phyloP scores from a whole-genome alignment of 2,888 invertebrate species.

The Pharmacophagus antenor region DNA sequence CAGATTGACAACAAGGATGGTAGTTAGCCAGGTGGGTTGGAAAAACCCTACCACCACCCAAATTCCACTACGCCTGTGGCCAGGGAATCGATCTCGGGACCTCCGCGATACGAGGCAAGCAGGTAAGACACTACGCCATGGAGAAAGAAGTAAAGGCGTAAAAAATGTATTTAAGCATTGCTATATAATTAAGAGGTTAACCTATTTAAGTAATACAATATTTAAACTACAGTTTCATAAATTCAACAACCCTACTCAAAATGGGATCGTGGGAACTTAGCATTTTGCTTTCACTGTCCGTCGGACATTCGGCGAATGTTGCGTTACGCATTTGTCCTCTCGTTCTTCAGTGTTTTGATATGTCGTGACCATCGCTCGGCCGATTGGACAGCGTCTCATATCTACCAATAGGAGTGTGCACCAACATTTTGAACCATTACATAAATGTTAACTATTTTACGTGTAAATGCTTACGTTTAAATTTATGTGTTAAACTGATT shows the following conservation, averaged over 20 bases:
- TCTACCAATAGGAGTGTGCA: background rate
- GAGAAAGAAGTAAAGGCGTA: background rate
- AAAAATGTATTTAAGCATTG: background rate
- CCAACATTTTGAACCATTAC: background rate
- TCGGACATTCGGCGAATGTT: conserved; percentile 32
- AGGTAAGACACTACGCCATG: no score
- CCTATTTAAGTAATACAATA: conserved; percentile 12
- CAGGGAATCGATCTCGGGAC: no score
- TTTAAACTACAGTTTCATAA: conserved; percentile 8
- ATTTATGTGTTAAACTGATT: no score
- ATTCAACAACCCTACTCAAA: conserved; percentile 25
- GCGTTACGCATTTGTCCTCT: conserved; percentile 31
- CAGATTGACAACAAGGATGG: no score
- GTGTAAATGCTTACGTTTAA: no score
- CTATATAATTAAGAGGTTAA: background rate
- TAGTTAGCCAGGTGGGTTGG: no score
- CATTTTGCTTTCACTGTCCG: conserved; percentile 48
- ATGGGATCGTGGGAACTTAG: conserved; percentile 45
- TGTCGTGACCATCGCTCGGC: conserved; percentile 9
- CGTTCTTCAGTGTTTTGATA: conserved; percentile 16
- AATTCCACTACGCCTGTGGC: no score
- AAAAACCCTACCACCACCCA: no score
- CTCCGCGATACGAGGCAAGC: no score
- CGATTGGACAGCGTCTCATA: background rate
- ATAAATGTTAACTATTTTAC: background rate